These are phyloP conservation scores for Carettochelys insculpta DNA, from an alignment of 2,113 vertebrate species.

Conservation along the genomic window DNA sequence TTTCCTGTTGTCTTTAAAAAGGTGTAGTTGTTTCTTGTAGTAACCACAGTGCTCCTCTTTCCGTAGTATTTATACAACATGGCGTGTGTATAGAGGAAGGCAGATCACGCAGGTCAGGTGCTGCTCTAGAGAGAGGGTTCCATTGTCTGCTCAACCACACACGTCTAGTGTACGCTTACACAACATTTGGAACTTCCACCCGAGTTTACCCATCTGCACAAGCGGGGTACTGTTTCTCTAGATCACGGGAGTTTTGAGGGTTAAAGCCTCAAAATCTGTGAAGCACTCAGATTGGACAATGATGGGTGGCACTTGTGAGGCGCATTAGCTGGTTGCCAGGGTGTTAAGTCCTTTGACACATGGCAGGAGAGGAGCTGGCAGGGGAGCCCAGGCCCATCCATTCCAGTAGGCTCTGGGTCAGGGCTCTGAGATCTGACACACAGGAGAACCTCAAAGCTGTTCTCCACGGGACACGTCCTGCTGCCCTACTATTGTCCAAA, in stretches of 20 bases:
- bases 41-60: not conserved
- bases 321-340: not conserved
- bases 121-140: not conserved
- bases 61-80: not conserved
- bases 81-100: rapidly evolving
- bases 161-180: not conserved
- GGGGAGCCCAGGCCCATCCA: not conserved
- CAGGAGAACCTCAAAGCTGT: not conserved
- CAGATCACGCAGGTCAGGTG: not conserved
- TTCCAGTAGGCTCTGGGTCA: not conserved
- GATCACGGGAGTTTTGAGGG: not conserved
- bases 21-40: not conserved
- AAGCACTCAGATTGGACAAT: not conserved
- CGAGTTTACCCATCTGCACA: not conserved
- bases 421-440: not conserved
- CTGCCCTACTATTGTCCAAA: not conserved
- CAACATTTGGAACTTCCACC: not conserved
- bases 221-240: not conserved
- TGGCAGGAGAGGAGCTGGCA: not conserved
- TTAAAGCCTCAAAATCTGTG: not conserved
- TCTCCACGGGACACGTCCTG: not conserved
- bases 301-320: not conserved
- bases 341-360: not conserved
- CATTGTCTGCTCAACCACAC: not conserved
- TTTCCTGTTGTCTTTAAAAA: not conserved